Evolutionary conservation across 2,797 vertebrate genomes (phyloP), one percentile per base, ranked within the genome.

Genomic region (Sebastes hubbsi): DNA sequence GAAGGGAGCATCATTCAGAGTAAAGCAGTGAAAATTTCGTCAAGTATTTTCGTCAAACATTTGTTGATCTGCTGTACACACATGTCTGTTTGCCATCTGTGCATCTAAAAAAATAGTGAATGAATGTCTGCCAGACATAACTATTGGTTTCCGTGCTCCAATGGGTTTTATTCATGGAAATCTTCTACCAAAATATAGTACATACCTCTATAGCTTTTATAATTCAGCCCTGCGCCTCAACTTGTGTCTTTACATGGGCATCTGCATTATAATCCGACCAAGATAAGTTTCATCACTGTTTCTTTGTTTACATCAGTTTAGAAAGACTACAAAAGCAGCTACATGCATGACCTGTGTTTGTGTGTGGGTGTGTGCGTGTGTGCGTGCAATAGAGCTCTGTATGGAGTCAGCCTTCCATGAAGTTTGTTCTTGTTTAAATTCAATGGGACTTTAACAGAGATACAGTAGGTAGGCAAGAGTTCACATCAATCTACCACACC

Each of bases 261-360:
- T 46, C 3, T 18, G 22, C 18, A 14, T 0, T 65, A 38, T 73
- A 68, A 78, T 78, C 74, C 49, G 70, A 82, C 77, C 34, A 6
- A 62, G 52, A 77, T 27, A 46, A 1, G 14, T 65, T 84, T 85
- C 60, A 52, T 71, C 46, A 25, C 29, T 20, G 42, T 49, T 42
- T 42, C 38, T 42, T 42, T 42, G 16, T 46, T 46, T 1, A 18
- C 6, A 46, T 46, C 42, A 46, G 9, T 60, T 80, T 10, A 24
- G 22, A 68, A 74, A 78, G 63, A 52, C 2, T 1, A 30, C 61
- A 62, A 62, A 82, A n/a, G 56, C 71, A 64, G 46, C 54, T 66
- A 65, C 75, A 30, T 5, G 6, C 27, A 25, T 55, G 77, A 25
- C 20, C 14, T 27, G 13, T 24, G 54, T 61, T 25, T 38, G 46